Evolutionary conservation across 2,888 invertebrate species (phyloP).

Genomic region (Cryptus armator): DNA sequence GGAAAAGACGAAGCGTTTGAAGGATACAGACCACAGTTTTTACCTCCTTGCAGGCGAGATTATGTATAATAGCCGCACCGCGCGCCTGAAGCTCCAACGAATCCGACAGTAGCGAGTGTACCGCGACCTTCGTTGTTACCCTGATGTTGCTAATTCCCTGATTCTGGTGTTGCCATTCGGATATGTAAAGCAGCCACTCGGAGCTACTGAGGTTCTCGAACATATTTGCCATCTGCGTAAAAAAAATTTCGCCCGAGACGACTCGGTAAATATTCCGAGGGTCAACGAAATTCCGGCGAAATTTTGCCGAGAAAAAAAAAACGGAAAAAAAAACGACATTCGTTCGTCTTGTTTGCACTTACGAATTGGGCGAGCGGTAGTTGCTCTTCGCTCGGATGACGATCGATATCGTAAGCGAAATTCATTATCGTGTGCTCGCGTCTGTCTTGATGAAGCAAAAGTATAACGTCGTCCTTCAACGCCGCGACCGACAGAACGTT

Average conservation of each 20-base stretch:
- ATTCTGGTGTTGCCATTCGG: constrained; percentile 94
- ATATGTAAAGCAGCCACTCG: constrained; percentile 97
- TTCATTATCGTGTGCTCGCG: constrained; percentile 95
- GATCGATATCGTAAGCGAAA: constrained; percentile 93
- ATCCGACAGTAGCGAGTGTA: constrained; percentile 93
- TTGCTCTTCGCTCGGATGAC: constrained; percentile 91
- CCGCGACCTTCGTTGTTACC: constrained; percentile 96
- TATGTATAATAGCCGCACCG: constrained; percentile 95
- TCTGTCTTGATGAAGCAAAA: constrained; percentile 95
- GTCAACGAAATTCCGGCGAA: neutral
- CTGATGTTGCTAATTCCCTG: constrained; percentile 94
- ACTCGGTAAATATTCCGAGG: neutral
- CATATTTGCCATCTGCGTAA: constrained; percentile 92
- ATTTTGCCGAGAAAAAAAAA: neutral
- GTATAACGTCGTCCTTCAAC: constrained; percentile 95
- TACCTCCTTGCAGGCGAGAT: constrained; percentile 98
- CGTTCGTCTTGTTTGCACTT: constrained; percentile 82
- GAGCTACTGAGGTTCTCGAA: constrained; percentile 95
- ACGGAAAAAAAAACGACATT: neutral
- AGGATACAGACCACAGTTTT: constrained; percentile 97
- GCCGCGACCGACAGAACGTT: constrained; percentile 92
- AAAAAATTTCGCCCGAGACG: neutral
- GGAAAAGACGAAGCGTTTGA: constrained; percentile 57
- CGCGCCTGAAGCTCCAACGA: constrained; percentile 90
- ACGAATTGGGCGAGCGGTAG: constrained; percentile 93